Percentiles rank a stretch among this genome's conserved stretches.
phyloP scores from a whole-genome alignment of 2,113 vertebrate species.

The Chionodraco myersi region DNA sequence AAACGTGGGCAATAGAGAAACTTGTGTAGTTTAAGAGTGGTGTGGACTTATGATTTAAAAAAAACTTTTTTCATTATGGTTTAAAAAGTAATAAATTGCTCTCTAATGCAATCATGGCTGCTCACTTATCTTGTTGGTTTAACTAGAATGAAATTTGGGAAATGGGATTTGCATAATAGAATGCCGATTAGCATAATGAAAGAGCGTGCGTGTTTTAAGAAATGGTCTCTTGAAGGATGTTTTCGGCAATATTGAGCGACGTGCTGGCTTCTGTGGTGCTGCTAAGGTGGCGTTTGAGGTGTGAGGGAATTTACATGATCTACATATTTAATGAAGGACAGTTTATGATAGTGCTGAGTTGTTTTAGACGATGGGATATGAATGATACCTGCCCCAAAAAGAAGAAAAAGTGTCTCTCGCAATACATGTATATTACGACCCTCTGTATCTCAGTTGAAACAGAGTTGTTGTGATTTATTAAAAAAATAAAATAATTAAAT shows the following conservation, averaged over 20 bases:
- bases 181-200: conserved; percentile 39
- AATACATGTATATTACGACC: too few species aligned
- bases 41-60: too few species aligned
- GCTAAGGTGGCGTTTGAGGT: too few species aligned
- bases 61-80: conserved; percentile 15
- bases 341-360: neutral
- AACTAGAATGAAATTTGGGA: conserved; percentile 39
- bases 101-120: conserved; percentile 30
- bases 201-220: conserved; percentile 24
- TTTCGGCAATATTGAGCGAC: neutral
- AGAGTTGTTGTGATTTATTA: neutral
- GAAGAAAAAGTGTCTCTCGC: neutral
- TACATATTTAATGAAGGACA: neutral
- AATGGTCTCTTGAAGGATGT: neutral
- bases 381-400: neutral
- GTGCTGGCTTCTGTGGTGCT: neutral
- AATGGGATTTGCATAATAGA: conserved; percentile 50
- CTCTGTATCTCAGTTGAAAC: neutral
- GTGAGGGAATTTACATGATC: neutral
- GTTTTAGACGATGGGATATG: too few species aligned
- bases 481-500: too few species aligned
- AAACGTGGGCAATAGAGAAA: neutral
- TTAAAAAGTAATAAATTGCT: conserved; percentile 17
- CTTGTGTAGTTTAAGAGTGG: neutral
- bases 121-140: conserved; percentile 46